Evolutionary conservation across 2,888 invertebrate species (phyloP), one percentile per base, ranked within the genome.

Genomic region (Agrotis ipsilon): DNA sequence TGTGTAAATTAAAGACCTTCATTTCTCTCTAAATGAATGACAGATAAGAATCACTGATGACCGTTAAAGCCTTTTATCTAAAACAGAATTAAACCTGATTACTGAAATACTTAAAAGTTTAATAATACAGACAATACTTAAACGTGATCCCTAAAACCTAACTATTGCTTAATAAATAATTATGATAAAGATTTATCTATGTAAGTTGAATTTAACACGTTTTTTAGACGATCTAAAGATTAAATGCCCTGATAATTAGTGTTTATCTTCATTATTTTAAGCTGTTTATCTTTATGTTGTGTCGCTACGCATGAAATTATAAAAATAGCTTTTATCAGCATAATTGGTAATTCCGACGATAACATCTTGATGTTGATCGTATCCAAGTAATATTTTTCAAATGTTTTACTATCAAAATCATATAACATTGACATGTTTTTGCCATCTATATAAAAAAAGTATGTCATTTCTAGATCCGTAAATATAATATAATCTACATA

Each of bases 261-360:
- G 21, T 52, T 66, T 73, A 75, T 72, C 72, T 63, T 45, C 52
- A 72, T 66, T 52, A 61, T 73, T 73, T 18, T 71, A 76, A 80
- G 68, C 76, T 60, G 68, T 72, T 71, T 82, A 76, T 76, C 76
- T 45, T 64, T 55, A 21, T 16, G 13, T 16, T 39, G 21, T 71
- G 78, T 80, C 52, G 75, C 80, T 75, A 80, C 71, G 80, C 19
- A 59, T 24, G 21, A 3, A 24, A 68, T 71, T 43, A 62, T 59
- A 64, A 54, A 58, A 64, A 70, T 67, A 70, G 45, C 19, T 39
- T 51, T 46, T 21, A 62, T 68, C 52, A 52, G 19, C 19, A 49
- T 24, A 21, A 16, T 66, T 49, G n/a, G 27, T 39, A 46, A 39
- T 51, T 48, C 32, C 55, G 14, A 32, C 18, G 32, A 54, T 59